Evolutionary conservation across 1,140 invertebrate genomes (phyloP), one percentile per base, ranked within the genome.

Genomic region (Episyrphus balteatus): DNA sequence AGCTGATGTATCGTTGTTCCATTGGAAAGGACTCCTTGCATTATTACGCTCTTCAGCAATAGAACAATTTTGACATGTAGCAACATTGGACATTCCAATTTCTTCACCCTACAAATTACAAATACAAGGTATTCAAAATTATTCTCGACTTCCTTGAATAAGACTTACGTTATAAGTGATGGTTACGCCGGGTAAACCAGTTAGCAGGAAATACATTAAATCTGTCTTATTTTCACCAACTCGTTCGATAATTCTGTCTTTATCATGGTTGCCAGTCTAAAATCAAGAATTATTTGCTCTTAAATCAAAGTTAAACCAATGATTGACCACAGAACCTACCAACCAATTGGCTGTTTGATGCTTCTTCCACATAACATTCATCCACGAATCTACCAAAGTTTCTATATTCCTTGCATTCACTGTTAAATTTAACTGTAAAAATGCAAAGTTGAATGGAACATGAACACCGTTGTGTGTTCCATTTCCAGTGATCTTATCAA

Each of bases 1-100:
- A n/a, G 14, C 34, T n/a, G 14, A 36, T 5, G 14, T n/a, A 36
- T 12, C 11, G 49, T 70, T 69, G 52, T 81, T 72, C 85, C 85
- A 88, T 52, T 84, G 83, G 69, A 78, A 86, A 0, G 85, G 82
- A 1, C 81, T 80, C 37, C 86, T 65, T 19, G 72, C 74, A 0
- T 78, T 76, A 58, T 85, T 82, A 13, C 72, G 75, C 19, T 58
- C 64, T 14, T 61, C 47, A 19, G 63, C 44, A 47, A 5, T 10
- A 36, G 62, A 73, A 26, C 51, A 38, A 9, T 60, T 59, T 26
- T 74, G 74, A 52, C 72, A 75, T 19, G 61, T 78, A 75, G 13
- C 73, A 62, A 71, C 75, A 65, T 86, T 76, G 14, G 70, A 58
- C 77, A 88, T 83, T 0, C 80, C 84, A 26, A 88, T 74, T 67